Evolutionary conservation across 2,113 vertebrate species (phyloP), one percentile per base, ranked within the genome.

Genomic region (Rynchops niger): DNA sequence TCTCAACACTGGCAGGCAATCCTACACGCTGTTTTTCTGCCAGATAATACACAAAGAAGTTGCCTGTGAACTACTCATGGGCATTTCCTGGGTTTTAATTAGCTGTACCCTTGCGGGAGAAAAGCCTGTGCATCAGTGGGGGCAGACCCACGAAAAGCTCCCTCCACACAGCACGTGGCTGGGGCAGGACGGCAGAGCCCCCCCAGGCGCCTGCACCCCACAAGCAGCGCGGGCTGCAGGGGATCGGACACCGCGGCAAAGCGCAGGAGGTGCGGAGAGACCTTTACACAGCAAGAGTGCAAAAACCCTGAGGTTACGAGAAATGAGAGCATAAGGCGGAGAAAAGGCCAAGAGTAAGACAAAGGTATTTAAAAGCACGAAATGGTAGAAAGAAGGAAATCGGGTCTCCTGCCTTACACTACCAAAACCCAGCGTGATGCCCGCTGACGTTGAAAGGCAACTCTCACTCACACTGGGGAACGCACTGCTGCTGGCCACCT

Each of bases 141-240:
- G 47, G 17, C 14, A 36, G 61, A 20, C 5, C 15, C 1, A 1
- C 1, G 18, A 25, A 36, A 27, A 53, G 34, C 23, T 40, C 40
- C 38, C 53, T 29, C 45, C 0, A 2, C 58, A 22, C 34, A 4
- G 53, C 5, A 0, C 4, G 5, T 0, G 5, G 38, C 34, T 11
- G 40, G 23, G 17, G 30, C 38, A 34, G 58, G 45, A 47, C 2
- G 59, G 72, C 34, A 61, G 53, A 61, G 76, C 5, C 11, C 19
- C 23, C 38, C 52, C 12, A 10, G 56, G 56, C 15, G 1, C 26
- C 55, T 1, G 5, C 42, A 29, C 9, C 50, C 81, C 40, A 7
- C 23, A 40, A 34, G 34, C 77, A 58, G 40, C 23, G 11, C 1
- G 0, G 22, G 42, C 14, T 16, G 49, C 36, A 62, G 23, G 7